These are phyloP conservation scores for Thomomys bottae DNA, from an alignment of 2,113 vertebrate species.

Conservation along the genomic window DNA sequence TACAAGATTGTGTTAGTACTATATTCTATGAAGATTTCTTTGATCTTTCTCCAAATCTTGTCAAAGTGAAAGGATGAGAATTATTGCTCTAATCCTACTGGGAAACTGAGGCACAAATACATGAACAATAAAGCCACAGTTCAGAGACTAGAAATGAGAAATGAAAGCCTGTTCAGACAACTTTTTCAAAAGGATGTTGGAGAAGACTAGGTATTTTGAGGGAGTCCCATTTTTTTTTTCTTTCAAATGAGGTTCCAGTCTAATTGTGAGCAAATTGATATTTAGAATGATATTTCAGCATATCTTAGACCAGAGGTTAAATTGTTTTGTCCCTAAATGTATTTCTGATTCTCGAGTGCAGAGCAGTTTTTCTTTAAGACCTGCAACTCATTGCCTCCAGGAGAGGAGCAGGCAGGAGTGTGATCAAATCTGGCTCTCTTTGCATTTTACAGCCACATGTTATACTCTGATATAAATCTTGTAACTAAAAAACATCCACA, in stretches of 20 bases:
- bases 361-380: conserved; percentile 21
- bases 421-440: neutral
- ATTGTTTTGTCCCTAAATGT: conserved; percentile 14
- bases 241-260: neutral
- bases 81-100: neutral
- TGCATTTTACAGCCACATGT: conserved; percentile 19
- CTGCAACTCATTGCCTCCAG: neutral
- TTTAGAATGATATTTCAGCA: neutral
- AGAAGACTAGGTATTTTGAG: neutral
- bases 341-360: neutral
- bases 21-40: neutral
- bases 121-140: neutral
- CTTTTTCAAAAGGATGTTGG: neutral
- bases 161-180: neutral
- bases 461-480: conserved; percentile 64
- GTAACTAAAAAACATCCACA: conserved; percentile 3
- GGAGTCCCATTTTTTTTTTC: neutral
- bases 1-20: neutral
- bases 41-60: neutral
- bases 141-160: neutral
- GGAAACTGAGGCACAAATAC: conserved; percentile 12
- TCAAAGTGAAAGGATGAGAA: neutral
- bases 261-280: neutral
- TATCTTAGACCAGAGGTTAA: neutral
- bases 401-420: neutral